These are phyloP conservation scores for Trypoxylus dichotomus DNA, from an alignment of 1,140 invertebrate species.

Conservation along the genomic window DNA sequence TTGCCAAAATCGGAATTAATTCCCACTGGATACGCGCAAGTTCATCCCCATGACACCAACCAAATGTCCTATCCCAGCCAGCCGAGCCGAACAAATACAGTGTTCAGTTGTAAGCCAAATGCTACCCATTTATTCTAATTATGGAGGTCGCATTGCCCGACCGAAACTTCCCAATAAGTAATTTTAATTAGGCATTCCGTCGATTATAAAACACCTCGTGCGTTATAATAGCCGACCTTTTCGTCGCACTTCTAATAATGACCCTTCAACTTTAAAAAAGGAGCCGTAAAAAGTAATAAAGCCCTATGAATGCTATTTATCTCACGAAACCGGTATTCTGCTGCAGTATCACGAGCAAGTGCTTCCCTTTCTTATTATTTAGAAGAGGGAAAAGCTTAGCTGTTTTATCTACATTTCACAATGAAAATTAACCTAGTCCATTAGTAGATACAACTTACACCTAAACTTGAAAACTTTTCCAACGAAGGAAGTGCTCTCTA, in stretches of 20 bases:
- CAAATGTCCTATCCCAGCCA: neutral
- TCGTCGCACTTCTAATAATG: neutral
- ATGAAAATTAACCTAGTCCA: neutral
- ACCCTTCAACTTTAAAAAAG: neutral
- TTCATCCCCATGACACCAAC: neutral
- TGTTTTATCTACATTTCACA: neutral
- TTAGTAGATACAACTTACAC: neutral
- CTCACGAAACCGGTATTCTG: neutral
- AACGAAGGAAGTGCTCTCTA: neutral
- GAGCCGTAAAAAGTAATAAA: neutral
- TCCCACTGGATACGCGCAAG: neutral
- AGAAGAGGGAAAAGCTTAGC: neutral
- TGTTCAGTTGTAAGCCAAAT: slow-evolving; percentile 13
- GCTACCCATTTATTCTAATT: slow-evolving; percentile 17
- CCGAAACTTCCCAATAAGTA: slow-evolving; percentile 12
- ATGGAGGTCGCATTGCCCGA: neutral
- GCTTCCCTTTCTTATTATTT: no score
- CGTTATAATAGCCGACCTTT: neutral
- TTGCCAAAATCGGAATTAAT: slow-evolving; percentile 11
- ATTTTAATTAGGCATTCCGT: slow-evolving; percentile 6
- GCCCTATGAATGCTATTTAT: neutral
- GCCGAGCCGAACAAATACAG: neutral
- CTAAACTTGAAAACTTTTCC: neutral
- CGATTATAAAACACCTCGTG: neutral
- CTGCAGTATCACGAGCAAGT: neutral